Evolutionary conservation across 2,113 vertebrate species (phyloP), one percentile per base, ranked within the genome.

Genomic region (Engraulis encrasicolus): DNA sequence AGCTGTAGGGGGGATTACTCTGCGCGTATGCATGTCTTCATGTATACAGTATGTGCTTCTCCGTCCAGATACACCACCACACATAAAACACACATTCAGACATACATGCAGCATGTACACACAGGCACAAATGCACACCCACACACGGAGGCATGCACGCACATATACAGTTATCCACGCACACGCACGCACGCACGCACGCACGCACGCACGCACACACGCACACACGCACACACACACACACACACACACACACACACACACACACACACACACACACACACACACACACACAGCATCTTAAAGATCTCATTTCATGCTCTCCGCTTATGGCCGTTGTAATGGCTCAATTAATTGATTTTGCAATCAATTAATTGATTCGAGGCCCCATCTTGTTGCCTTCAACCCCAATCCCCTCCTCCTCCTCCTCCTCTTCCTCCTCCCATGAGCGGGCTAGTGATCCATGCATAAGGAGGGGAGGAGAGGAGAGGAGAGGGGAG

Each of bases 301-400:
- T 86, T 79, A 84, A 83, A 84, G 81, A 88, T 83, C 81, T 89
- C 81, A 85, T 84, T 85, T 85, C 87, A 87, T 71, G 79, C 54
- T 83, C 81, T 3, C 54, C 83, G 54, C 79, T 71, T 79, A 79
- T 38, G 85, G 45, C 58, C 82, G 79, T 81, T 54, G 54, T 85
- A 83, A 89, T 85, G 82, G 87, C 84, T 89, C 87, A 87, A 89
- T 87, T 89, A 83, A 89, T 89, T 87, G 87, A 89, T 87, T 87
- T 85, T 77, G 50, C 50, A 82, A 89, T 89, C 87, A 82, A 86
- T 85, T 85, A 87, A 87, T 87, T 66, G 83, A 87, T 87, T 84
- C 77, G 20, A 66, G 71, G 61, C 79, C 81, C 48, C 27, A 50
- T 84, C 78, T 78, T 79, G 79, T 81, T 84, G 78, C 78, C 79